phyloP scores from a whole-genome alignment of 2,113 vertebrate species.

The Zapornia atra region DNA sequence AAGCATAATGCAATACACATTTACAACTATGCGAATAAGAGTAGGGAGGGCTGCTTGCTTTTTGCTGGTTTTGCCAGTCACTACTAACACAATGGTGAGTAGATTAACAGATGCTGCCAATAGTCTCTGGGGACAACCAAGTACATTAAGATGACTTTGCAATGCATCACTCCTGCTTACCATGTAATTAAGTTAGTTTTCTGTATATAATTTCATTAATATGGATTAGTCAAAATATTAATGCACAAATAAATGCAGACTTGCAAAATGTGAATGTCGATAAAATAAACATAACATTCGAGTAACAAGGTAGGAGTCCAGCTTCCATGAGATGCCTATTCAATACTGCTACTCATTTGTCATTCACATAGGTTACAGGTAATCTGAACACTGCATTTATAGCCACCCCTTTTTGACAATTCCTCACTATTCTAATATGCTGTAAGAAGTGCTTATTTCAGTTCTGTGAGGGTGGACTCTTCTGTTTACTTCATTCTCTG shows the following conservation, averaged over 20 bases:
- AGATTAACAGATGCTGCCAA: constrained; percentile 49
- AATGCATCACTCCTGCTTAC: constrained; percentile 42
- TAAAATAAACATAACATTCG: background rate
- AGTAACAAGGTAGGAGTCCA: background rate
- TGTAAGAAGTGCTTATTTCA: background rate
- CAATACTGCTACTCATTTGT: background rate
- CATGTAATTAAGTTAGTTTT: constrained; percentile 48
- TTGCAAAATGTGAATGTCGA: constrained; percentile 3
- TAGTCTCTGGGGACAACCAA: constrained; percentile 13
- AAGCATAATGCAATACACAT: background rate
- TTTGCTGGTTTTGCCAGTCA: constrained; percentile 18
- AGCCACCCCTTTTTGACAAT: background rate
- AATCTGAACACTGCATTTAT: background rate
- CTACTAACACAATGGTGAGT: constrained; percentile 50
- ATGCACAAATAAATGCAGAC: constrained; percentile 42
- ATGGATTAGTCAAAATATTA: constrained; percentile 52
- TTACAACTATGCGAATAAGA: background rate
- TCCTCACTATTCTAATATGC: background rate
- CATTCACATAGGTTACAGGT: background rate
- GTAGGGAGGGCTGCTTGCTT: background rate
- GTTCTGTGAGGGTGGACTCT: background rate
- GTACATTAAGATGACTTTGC: constrained; percentile 65
- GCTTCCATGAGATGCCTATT: background rate
- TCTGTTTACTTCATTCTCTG: background rate
- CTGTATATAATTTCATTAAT: constrained; percentile 50